phyloP scores from a whole-genome alignment of 2,888 invertebrate genomes.

The Leucophora obtusa region DNA sequence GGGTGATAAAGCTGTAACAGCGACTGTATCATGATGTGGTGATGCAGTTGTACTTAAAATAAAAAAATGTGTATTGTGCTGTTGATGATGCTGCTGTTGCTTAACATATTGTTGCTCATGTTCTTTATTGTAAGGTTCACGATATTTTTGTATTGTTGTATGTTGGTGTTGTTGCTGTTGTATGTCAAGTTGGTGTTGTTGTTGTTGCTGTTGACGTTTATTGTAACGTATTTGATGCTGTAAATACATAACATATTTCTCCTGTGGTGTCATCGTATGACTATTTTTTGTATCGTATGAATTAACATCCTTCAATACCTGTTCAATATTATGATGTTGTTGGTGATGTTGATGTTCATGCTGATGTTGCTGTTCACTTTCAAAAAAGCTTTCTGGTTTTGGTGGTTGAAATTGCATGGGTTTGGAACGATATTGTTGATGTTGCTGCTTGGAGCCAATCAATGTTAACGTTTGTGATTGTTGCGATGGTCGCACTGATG shows the following conservation, averaged over 20 bases:
- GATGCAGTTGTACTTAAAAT: slow-evolving; percentile 65
- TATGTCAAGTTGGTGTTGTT: slow-evolving; percentile 57
- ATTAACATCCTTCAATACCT: slow-evolving; percentile 58
- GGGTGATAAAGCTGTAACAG: slow-evolving; percentile 39
- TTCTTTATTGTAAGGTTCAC: slow-evolving; percentile 48
- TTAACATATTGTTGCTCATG: slow-evolving; percentile 32
- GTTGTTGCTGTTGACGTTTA: slow-evolving; percentile 66
- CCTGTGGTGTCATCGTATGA: slow-evolving; percentile 75
- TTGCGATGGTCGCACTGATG: slow-evolving; percentile 57
- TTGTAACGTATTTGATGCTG: slow-evolving; percentile 74
- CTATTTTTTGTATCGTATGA: slow-evolving; percentile 64
- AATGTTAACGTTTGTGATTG: slow-evolving; percentile 61
- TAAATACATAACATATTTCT: slow-evolving; percentile 77
- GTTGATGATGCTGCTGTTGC: slow-evolving; percentile 40
- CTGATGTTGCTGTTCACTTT: slow-evolving; percentile 49
- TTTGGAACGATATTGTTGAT: slow-evolving; percentile 59
- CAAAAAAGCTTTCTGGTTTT: slow-evolving; percentile 63
- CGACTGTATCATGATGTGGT: slow-evolving; percentile 48
- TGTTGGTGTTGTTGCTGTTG: slow-evolving; percentile 58
- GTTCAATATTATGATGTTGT: slow-evolving; percentile 49
- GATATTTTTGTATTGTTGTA: slow-evolving; percentile 47
- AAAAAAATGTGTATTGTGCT: slow-evolving; percentile 63
- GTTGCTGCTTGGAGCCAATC: slow-evolving; percentile 66
- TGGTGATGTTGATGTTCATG: slow-evolving; percentile 65
- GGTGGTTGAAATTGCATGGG: slow-evolving; percentile 63